Evolutionary conservation across 1,140 invertebrate genomes (phyloP).

Genomic region (Euura lappo): DNA sequence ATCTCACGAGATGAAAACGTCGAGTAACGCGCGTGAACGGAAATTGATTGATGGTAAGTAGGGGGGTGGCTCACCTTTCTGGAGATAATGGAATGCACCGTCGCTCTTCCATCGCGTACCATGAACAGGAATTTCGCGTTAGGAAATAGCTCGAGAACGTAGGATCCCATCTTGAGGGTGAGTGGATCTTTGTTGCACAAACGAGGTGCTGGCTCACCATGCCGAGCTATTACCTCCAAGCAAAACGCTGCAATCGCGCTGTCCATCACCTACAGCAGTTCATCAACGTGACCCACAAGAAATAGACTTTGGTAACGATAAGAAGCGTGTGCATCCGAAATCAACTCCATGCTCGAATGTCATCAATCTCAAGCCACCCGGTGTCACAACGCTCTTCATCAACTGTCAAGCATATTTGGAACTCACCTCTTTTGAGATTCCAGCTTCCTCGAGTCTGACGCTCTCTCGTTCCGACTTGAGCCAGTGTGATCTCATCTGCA

Average conservation of each 20-base stretch:
- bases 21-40: too few relatives aligned
- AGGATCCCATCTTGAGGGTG: constrained; percentile 93
- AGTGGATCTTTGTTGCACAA: constrained; percentile 99
- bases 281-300: background rate
- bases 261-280: constrained; percentile 75
- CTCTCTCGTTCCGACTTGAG: constrained; percentile 90
- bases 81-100: constrained; percentile 97
- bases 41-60: too few relatives aligned
- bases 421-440: constrained; percentile 84
- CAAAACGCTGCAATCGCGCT: constrained; percentile 96
- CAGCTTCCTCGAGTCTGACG: constrained; percentile 88
- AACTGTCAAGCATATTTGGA: background rate
- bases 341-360: too few relatives aligned
- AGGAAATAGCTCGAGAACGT: constrained; percentile 79
- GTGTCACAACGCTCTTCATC: too few relatives aligned
- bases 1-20: too few relatives aligned
- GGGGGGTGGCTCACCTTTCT: constrained; percentile 71
- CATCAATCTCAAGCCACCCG: too few relatives aligned
- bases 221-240: constrained; percentile 92
- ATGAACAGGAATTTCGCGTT: constrained; percentile 97
- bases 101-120: constrained; percentile 96
- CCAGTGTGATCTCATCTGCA: constrained; percentile 93
- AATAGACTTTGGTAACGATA: too few relatives aligned
- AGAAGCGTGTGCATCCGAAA: too few relatives aligned
- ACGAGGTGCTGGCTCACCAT: constrained; percentile 90